Percentiles rank a stretch among this genome's conserved stretches.
Evolutionary conservation across 2,113 vertebrate species (phyloP).

Genomic region (Meles meles): DNA sequence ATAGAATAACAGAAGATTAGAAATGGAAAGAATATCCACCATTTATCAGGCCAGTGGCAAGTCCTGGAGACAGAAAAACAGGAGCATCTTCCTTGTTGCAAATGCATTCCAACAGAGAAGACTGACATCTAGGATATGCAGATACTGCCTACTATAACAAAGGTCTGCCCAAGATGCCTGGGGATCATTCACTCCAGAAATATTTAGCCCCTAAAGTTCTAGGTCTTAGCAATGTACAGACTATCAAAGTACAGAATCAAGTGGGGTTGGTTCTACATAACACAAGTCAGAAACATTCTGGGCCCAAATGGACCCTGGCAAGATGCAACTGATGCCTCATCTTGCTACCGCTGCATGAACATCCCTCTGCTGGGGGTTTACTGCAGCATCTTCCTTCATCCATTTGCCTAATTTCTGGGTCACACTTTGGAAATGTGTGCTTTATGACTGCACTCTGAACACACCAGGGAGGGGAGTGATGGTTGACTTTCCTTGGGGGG

Average conservation of each 20-base stretch:
- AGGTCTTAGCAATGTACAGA: not conserved
- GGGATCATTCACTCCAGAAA: not conserved
- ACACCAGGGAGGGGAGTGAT: not conserved
- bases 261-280: not conserved
- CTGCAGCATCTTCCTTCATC: fast-evolving
- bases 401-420: not conserved
- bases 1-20: not conserved
- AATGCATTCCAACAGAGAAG: not conserved
- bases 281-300: not conserved
- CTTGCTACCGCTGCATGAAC: not conserved
- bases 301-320: not conserved
- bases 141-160: not conserved
- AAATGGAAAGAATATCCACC: not conserved
- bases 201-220: not conserved
- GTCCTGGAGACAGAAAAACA: not conserved
- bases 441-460: not conserved
- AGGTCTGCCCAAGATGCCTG: not conserved
- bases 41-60: not conserved
- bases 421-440: not conserved
- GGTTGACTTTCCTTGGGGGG: not conserved
- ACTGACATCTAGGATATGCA: not conserved
- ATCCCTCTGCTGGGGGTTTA: not conserved
- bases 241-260: not conserved
- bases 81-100: not conserved
- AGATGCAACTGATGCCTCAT: too few species aligned